Base-by-base conservation (phyloP, 2,888 invertebrate genomes). In the Ischnus inquisitorius region DNA sequence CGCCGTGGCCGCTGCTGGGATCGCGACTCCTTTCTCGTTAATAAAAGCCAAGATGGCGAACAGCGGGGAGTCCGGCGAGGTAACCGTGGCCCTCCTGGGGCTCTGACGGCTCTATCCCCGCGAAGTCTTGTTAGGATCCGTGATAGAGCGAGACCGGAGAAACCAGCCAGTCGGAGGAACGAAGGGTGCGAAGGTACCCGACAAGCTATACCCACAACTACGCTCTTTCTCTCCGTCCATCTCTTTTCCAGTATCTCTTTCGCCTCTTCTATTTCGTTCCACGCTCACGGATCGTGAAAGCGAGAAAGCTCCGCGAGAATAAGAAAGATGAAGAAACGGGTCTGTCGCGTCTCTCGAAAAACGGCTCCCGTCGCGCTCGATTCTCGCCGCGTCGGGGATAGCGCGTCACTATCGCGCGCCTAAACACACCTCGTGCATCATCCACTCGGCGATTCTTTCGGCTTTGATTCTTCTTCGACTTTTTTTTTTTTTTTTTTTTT, bases 341-440 rank as follows among this genome's bases (percentile, higher is more conserved):
- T 72, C 68, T 60, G 71, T 43, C 54, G 51, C 62, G 71, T 64
- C 71, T 80, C 71, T 69, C 72, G 89, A 92, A 91, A 54, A 19
- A 22, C 91, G 90, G 92, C 93, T 92, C 93, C 93, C 90, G 93
- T 93, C 90, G 93, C 60, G 60, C 28, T 25, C 91, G 90, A 92
- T 93, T 93, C 90, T 93, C 90, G 93, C 92, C 90, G 93, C 88
- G 92, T 84, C 86, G 87, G 79, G 79, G 75, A 75, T 84, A 88
- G 88, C 90, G 88, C 92, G 91, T 93, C 92, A 91, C 92, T 91
- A 92, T 92, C 92, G 90, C 93, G 90, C 93, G 90, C 91, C 92
- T 93, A 92, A 93, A 93, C 92, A 92, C 93, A 93, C 93, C 93
- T 93, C 93, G 91, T 93, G 92, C 90, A 93, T 93, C 93, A 92